A percentile compares a stretch with the other conserved stretches of the same genome.
These are phyloP conservation scores for Amphiprion ocellaris DNA, from an alignment of 2,113 vertebrate genomes.

Conservation along the genomic window DNA sequence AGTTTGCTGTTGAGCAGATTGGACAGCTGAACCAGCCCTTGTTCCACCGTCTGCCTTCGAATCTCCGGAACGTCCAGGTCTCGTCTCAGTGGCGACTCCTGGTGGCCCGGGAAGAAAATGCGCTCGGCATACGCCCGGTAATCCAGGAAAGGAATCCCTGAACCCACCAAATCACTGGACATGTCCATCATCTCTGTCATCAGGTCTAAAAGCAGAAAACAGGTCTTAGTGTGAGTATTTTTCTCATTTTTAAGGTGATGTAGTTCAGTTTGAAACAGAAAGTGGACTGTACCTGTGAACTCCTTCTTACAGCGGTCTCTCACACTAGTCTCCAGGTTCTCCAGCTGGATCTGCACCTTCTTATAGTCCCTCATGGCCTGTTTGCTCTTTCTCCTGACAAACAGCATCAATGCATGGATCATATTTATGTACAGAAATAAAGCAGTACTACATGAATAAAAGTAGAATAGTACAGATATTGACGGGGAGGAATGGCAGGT, in stretches of 20 bases:
- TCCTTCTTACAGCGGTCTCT: constrained; percentile 98
- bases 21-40: constrained; percentile 94
- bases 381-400: constrained; percentile 94
- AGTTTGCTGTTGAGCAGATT: constrained; percentile 98
- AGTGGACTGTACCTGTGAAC: constrained; percentile 90
- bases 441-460: too few species aligned
- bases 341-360: constrained; percentile 98
- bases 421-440: neutral
- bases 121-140: constrained; percentile 94
- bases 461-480: too few species aligned
- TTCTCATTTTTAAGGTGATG: neutral
- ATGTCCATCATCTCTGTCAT: constrained; percentile 99
- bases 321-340: constrained; percentile 98
- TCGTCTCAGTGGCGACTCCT: constrained; percentile 92
- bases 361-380: constrained; percentile 97
- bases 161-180: constrained; percentile 96
- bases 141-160: constrained; percentile 96
- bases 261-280: neutral
- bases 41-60: constrained; percentile 93
- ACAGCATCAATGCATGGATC: neutral
- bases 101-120: constrained; percentile 97
- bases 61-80: constrained; percentile 93
- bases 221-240: neutral
- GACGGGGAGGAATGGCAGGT: neutral
- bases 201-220: constrained; percentile 84